phyloP scores from a whole-genome alignment of 2,888 invertebrate genomes.

The Ophraella communa region DNA sequence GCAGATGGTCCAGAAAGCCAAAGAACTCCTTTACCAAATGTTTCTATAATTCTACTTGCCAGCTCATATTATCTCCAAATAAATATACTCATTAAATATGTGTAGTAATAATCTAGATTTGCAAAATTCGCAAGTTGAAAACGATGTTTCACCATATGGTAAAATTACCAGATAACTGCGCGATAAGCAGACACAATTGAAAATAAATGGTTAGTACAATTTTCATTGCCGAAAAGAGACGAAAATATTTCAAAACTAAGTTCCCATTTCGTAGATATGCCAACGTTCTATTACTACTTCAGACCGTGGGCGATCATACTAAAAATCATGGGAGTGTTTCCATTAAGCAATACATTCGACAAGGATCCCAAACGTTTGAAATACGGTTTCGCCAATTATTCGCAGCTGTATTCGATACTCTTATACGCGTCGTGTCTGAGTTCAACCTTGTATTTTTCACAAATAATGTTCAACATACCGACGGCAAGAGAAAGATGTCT shows the following conservation, averaged over 20 bases:
- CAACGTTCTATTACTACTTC: not conserved
- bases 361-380: not conserved
- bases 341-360: not conserved
- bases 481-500: not conserved
- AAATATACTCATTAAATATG: too few species aligned
- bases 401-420: not conserved
- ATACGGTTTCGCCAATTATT: not conserved
- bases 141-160: too few species aligned
- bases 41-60: too few species aligned
- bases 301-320: not conserved
- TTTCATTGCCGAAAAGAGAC: too few species aligned
- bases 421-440: not conserved
- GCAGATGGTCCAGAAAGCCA: too few species aligned
- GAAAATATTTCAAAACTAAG: too few species aligned
- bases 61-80: too few species aligned
- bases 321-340: not conserved
- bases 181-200: too few species aligned
- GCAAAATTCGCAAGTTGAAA: too few species aligned
- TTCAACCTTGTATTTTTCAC: not conserved
- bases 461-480: not conserved
- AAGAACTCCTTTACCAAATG: too few species aligned
- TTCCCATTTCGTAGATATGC: not conserved
- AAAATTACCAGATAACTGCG: too few species aligned
- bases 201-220: not conserved
- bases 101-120: too few species aligned